Evolutionary conservation across 2,888 invertebrate species (phyloP), one percentile per base, ranked within the genome.

Genomic region (Meandrusa payeni): DNA sequence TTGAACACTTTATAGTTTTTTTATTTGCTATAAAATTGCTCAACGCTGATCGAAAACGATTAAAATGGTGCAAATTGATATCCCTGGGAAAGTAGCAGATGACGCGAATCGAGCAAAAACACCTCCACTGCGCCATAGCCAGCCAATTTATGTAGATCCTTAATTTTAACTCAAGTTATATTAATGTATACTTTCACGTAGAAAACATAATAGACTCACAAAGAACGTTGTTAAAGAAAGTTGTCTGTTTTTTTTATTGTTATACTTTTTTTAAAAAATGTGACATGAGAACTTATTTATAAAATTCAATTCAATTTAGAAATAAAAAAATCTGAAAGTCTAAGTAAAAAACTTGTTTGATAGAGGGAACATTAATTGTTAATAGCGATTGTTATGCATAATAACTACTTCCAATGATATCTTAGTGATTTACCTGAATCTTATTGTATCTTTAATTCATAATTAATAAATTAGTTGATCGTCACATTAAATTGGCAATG

Each of bases 21-120:
- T 53, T 45, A 42, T 15, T 15, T 42, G 47, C 41, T 57, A 57
- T 59, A 63, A 64, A 69, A 64, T 52, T 55, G 53, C 62, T 59
- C 52, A 55, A 50, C 52, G 51, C 47, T 62, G 61, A 73, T 68
- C 55, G 67, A 69, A 70, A 74, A 65, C 70, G 67, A 77, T 77
- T 77, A 72, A 79, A 76, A 67, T 55, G 59, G 65, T 51, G 63
- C 69, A 74, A 76, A 79, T 79, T 76, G 74, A 78, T 76, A 76
- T 72, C 59, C 64, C 64, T 80, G 78, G 68, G 80, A 79, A 72
- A 52, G 50, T 50, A 61, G 57, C 79, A 80, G 77, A 67, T 81
- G 80, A 61, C 61, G 58, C 61, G 57, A 36, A 29, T 37, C 42
- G 53, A 48, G 51, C 48, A 52, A 55, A 46, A 57, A 56, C 48